A percentile compares a stretch with the other conserved stretches of the same genome.
Conservation (phyloP, 2,888 invertebrate species). For the Cosmopolites sordidus region DNA sequence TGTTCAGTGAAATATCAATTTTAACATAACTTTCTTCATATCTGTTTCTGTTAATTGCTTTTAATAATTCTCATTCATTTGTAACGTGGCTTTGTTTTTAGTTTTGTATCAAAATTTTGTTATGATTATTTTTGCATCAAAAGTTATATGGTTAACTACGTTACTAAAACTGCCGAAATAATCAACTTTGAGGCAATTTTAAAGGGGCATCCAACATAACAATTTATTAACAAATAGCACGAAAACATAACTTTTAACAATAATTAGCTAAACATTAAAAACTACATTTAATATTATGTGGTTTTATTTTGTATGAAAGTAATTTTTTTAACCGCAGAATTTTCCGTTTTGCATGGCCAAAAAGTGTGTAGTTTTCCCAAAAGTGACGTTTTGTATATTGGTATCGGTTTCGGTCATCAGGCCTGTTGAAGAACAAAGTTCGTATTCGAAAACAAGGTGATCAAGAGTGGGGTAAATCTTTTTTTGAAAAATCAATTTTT, state of each 20-base stretch:
- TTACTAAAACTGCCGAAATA: no score
- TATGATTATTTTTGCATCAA: no score
- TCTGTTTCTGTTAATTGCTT: not conserved
- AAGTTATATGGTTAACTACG: no score
- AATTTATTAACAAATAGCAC: slow-evolving; percentile 35
- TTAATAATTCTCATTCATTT: not conserved
- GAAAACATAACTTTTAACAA: slow-evolving; percentile 37
- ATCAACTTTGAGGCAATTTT: slow-evolving; percentile 22
- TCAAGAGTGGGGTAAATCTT: no score
- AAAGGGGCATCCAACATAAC: slow-evolving; percentile 30
- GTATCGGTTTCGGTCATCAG: slow-evolving; percentile 13
- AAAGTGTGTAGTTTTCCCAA: slow-evolving; percentile 44
- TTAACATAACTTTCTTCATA: no score
- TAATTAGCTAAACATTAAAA: slow-evolving; percentile 35
- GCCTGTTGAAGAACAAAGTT: slow-evolving; percentile 5
- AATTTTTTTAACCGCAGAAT: slow-evolving; percentile 29
- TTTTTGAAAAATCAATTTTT: no score
- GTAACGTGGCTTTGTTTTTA: not conserved
- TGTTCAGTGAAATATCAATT: slow-evolving; percentile 34
- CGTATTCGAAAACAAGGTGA: not conserved
- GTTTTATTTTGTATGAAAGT: slow-evolving; percentile 36
- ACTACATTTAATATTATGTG: slow-evolving; percentile 38
- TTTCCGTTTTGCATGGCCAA: slow-evolving; percentile 34
- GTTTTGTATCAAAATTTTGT: no score
- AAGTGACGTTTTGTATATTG: slow-evolving; percentile 41